Conservation (phyloP, 2,113 vertebrate species). For the rabbit (Oryctolagus cuniculus) region mOryCun1.1 NC_091434.1:182069001-182069500, state of each 20-base stretch:
- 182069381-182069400: neutral
- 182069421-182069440: neutral
- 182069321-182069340: neutral
- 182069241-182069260: neutral
- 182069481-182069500: neutral
- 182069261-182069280: neutral
- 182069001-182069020: neutral
- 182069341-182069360: neutral
- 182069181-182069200: neutral
- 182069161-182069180: neutral
- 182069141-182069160: neutral
- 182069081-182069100: slow-evolving; percentile 17
- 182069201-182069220: neutral
- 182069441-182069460: neutral
- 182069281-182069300: neutral
- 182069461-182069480: neutral
- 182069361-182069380: neutral
- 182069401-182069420: neutral
- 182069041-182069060: neutral
- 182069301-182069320: neutral
- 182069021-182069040: neutral
- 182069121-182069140: neutral
- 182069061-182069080: neutral
- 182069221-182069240: neutral
- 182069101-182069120: neutral